Base-by-base conservation (phyloP, 2,888 invertebrate species). In the Margaritifera margaritifera region DNA sequence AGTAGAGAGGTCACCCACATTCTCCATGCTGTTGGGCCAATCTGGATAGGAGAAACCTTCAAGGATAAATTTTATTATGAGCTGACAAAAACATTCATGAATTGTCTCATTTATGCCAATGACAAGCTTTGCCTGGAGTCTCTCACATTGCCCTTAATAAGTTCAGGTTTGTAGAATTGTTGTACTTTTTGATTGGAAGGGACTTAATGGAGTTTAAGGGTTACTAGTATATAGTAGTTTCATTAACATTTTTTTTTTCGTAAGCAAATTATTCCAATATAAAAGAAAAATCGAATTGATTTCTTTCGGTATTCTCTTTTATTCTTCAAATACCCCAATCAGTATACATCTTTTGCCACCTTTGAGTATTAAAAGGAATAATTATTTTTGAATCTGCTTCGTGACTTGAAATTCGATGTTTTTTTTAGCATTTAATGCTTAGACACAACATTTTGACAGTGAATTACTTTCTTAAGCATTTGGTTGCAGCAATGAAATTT, bases 11-110 rank as follows among this genome's bases (percentile, higher is more conserved):
- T 71, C 25, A 52, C 54, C 1, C 66, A 68, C 56, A 71, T 80
- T 8, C 71, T 80, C 18, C 77, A 80, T 64, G 72, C 78, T 50
- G 71, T 68, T 56, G 80, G 78, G 24, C 80, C 80, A 25, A 71
- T 76, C 58, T 80, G 80, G 80, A 15, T 67, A 19, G 67, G 62
- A 19, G 71, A 74, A 42, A 42, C 27, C n/a, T 22, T 31, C 18
- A 68, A 71, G 54, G 64, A 72, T 4, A 60, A 60, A 24, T 67
- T 69, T 31, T 50, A 60, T 19, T 53, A 57, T 27, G 68, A 73
- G 56, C 60, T 80, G 24, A 58, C 66, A 18, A 57, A 69, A 50
- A 71, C 78, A 58, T 75, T 80, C 52, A 65, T 72, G n/a, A 77
- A 72, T 51, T 75, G 75, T 25, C 66, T 80, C 25, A 61, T 50